A percentile compares a stretch with the other conserved stretches of the same genome.
Conservation (phyloP, 2,113 vertebrate genomes). For the Nestor notabilis region DNA sequence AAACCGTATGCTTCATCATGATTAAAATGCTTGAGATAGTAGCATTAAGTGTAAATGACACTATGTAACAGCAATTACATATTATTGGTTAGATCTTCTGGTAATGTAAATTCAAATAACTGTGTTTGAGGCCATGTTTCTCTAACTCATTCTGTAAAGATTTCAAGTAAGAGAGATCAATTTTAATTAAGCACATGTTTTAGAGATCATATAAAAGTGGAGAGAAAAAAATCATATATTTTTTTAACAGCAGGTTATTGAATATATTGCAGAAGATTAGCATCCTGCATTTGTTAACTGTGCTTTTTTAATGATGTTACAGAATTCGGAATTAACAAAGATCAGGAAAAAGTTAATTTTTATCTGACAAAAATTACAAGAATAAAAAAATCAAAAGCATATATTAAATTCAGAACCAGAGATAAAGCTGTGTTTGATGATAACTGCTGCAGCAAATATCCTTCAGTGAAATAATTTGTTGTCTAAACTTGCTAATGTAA, state of each 20-base stretch:
- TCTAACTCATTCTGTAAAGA: conserved; percentile 60
- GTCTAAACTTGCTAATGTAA: background rate
- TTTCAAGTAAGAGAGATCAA: conserved; percentile 68
- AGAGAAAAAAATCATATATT: conserved; percentile 5
- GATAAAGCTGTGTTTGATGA: background rate
- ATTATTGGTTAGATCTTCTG: conserved; percentile 9
- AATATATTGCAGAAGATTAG: conserved; percentile 58
- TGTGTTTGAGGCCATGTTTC: conserved; percentile 36
- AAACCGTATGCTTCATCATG: background rate
- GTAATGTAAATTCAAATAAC: conserved; percentile 50
- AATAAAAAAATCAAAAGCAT: background rate
- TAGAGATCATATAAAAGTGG: conserved; percentile 60
- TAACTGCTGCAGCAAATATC: background rate
- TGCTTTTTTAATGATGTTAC: conserved; percentile 56
- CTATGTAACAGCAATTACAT: background rate
- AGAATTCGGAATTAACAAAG: conserved; percentile 60
- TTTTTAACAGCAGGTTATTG: conserved; percentile 53
- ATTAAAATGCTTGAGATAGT: background rate
- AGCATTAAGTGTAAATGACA: background rate
- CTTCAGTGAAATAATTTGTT: background rate
- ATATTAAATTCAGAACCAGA: background rate
- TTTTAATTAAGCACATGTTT: conserved; percentile 72
- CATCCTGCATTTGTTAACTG: conserved; percentile 55
- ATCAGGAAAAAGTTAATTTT: conserved; percentile 51
- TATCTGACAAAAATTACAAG: conserved; percentile 43